Conservation (phyloP, 2,113 vertebrate species). For the Cyanoderma ruficeps region DNA sequence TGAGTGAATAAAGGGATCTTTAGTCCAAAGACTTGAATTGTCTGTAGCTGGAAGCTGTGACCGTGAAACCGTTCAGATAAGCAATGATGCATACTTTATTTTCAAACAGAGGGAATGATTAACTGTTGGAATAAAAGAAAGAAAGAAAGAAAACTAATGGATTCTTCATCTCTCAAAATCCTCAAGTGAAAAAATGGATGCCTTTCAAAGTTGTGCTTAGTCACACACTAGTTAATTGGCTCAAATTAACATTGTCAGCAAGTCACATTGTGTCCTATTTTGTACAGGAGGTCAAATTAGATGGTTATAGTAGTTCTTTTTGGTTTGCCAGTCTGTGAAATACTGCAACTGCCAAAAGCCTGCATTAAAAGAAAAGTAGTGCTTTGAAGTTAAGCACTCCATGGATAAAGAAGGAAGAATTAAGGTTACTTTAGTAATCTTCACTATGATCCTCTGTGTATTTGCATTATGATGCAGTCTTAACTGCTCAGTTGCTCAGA, state of each 20-base stretch:
- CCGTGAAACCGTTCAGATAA: background rate
- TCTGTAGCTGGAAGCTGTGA: background rate
- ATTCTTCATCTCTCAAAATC: background rate
- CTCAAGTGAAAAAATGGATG: background rate
- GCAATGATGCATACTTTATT: background rate
- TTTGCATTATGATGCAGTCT: background rate
- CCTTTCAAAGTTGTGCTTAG: background rate
- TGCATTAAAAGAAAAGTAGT: background rate
- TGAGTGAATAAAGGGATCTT: background rate
- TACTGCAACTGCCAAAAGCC: background rate
- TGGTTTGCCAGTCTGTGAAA: background rate
- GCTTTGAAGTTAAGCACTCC: constrained; percentile 21
- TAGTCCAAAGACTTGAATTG: background rate
- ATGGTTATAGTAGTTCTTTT: background rate
- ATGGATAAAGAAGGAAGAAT: background rate
- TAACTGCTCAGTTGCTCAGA: background rate
- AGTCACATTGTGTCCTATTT: background rate
- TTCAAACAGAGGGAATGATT: background rate
- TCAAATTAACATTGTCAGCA: background rate
- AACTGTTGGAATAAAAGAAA: background rate
- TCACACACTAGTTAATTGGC: background rate
- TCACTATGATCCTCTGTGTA: background rate
- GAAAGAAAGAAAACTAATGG: background rate
- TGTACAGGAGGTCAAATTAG: background rate
- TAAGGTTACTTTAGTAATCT: constrained; percentile 8